Conservation (phyloP, 2,113 vertebrate genomes). For the Leucosticte australis region DNA sequence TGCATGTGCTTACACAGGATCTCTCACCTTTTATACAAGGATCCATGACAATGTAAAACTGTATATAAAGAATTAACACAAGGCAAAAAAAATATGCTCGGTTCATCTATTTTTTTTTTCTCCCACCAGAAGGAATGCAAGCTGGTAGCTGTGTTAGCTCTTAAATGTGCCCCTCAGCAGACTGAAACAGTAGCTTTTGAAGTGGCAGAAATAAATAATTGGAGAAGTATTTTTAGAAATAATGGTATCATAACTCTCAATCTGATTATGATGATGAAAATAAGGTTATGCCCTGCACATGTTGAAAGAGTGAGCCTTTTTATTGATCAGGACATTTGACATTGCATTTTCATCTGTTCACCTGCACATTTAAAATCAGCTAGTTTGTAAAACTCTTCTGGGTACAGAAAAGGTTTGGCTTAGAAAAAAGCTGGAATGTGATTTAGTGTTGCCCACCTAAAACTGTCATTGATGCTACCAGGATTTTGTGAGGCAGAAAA, state of each 20-base stretch:
- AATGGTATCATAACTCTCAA: neutral
- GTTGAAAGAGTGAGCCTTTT: neutral
- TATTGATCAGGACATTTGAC: neutral
- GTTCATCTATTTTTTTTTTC: neutral
- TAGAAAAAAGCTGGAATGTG: neutral
- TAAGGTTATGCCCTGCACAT: neutral
- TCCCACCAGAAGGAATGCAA: neutral
- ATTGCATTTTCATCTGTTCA: neutral
- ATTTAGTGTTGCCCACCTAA: neutral
- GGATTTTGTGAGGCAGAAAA: neutral
- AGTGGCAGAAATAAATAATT: neutral
- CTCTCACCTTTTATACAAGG: slow-evolving; percentile 1
- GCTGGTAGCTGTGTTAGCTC: neutral
- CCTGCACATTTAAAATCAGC: neutral
- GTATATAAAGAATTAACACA: neutral
- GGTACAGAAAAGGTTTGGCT: neutral
- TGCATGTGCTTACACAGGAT: neutral
- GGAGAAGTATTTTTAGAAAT: neutral
- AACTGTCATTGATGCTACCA: neutral
- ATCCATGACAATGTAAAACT: neutral
- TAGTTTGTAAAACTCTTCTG: neutral
- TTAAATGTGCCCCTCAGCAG: neutral
- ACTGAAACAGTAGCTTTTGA: neutral
- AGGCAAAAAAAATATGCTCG: neutral
- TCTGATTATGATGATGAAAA: neutral